These are phyloP conservation scores for Bombus waltoni DNA, from an alignment of 1,140 invertebrate species.

Conservation along the genomic window DNA sequence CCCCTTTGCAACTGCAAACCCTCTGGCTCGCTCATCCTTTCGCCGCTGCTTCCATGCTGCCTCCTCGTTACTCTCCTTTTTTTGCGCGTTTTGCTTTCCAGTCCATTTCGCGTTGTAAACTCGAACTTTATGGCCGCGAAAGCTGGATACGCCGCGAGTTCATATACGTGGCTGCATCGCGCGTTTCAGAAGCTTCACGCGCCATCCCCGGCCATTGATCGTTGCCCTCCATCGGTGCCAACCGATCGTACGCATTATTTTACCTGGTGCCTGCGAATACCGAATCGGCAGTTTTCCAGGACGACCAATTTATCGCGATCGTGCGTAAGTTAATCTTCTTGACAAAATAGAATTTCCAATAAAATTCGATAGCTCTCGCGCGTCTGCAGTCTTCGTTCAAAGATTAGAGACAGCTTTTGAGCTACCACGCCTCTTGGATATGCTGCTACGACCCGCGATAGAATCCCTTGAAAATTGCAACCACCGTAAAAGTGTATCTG, in stretches of 20 bases:
- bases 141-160: slow-evolving; percentile 72
- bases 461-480: too few relatives aligned
- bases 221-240: background rate
- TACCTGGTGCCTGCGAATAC: too few relatives aligned
- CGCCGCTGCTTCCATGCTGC: slow-evolving; percentile 56
- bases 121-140: slow-evolving; percentile 79
- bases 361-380: too few relatives aligned
- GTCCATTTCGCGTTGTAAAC: slow-evolving; percentile 81
- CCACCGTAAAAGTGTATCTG: too few relatives aligned
- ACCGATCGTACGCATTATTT: background rate
- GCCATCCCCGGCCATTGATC: background rate
- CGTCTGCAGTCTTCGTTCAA: too few relatives aligned
- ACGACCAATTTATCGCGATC: background rate
- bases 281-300: too few relatives aligned
- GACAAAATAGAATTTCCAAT: too few relatives aligned
- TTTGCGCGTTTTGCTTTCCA: slow-evolving; percentile 77
- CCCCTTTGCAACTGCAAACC: background rate
- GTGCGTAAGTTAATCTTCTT: too few relatives aligned
- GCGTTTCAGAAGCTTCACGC: slow-evolving; percentile 42
- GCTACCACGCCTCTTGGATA: too few relatives aligned
- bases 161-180: slow-evolving; percentile 61
- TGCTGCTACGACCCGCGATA: too few relatives aligned
- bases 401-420: too few relatives aligned
- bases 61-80: slow-evolving; percentile 69
- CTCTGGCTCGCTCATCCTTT: slow-evolving; percentile 62